Percentiles rank a stretch among this genome's conserved stretches.
Evolutionary conservation across 2,888 invertebrate genomes (phyloP).

Genomic region (Operophtera brumata): DNA sequence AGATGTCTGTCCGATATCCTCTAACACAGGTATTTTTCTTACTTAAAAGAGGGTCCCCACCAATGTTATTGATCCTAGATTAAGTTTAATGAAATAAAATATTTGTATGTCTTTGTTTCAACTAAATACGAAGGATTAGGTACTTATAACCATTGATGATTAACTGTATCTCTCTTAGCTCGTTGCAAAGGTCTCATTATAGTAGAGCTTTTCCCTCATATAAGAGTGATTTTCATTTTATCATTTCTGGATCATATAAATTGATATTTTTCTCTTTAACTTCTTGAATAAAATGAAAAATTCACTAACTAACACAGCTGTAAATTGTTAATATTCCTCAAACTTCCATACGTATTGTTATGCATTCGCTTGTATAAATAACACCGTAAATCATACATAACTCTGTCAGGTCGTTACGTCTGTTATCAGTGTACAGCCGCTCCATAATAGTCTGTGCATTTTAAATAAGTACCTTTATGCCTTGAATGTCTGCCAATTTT

Average conservation of each 20-base stretch:
- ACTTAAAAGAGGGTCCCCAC: too few species aligned
- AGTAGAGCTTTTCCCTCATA: not conserved
- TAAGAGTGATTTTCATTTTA: not conserved
- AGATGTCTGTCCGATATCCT: too few species aligned
- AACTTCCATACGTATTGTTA: not conserved
- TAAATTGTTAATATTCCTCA: not conserved
- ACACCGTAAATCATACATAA: slow-evolving; percentile 39
- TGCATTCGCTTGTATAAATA: slow-evolving; percentile 13
- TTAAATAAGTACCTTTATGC: slow-evolving; percentile 33
- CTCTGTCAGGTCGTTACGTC: slow-evolving; percentile 40
- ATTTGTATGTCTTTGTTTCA: slow-evolving; percentile 15
- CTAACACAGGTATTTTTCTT: too few species aligned
- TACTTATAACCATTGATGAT: slow-evolving; percentile 13
- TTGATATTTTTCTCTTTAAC: too few species aligned
- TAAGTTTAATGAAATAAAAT: too few species aligned
- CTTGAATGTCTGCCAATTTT: slow-evolving; percentile 33
- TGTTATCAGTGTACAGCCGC: slow-evolving; percentile 44
- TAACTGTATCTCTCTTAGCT: not conserved
- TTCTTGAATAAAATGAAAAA: too few species aligned
- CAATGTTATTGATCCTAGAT: too few species aligned
- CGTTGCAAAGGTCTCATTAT: too few species aligned
- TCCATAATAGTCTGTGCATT: slow-evolving; percentile 40
- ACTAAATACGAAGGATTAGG: slow-evolving; percentile 10
- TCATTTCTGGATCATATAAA: too few species aligned
- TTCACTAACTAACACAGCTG: too few species aligned